phyloP scores from a whole-genome alignment of 2,888 invertebrate species.

The Caenorhabditis plicata region DNA sequence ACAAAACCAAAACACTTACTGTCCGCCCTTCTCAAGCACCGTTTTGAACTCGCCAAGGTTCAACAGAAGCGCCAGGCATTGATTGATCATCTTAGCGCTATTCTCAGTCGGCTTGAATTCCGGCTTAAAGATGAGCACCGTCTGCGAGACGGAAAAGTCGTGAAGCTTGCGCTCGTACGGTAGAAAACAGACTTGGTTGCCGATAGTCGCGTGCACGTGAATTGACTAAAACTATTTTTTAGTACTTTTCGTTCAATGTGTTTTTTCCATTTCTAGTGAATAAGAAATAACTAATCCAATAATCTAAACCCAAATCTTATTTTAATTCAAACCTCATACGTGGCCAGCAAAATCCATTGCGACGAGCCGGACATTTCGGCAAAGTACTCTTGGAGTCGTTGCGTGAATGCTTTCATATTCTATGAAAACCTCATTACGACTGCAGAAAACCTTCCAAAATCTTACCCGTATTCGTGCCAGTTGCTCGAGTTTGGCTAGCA shows the following conservation, averaged over 20 bases:
- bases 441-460: too few relatives aligned
- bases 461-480: constrained; percentile 10
- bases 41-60: constrained; percentile 12
- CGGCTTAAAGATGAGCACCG: constrained; percentile 9
- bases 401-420: constrained; percentile 1
- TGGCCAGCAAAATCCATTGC: neutral
- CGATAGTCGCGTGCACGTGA: constrained; percentile 9
- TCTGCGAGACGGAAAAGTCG: neutral
- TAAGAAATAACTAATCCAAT: too few relatives aligned
- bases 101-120: constrained; percentile 12
- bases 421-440: too few relatives aligned
- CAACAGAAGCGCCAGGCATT: constrained; percentile 17
- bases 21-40: constrained; percentile 19
- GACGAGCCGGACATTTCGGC: neutral
- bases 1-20: constrained; percentile 4
- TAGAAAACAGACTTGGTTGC: constrained; percentile 2
- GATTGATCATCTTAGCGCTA: constrained; percentile 15
- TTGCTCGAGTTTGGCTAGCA: constrained; percentile 41
- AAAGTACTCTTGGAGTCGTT: constrained; percentile 2
- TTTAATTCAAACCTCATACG: constrained; percentile 6
- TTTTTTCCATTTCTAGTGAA: too few relatives aligned
- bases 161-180: constrained; percentile 8
- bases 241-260: too few relatives aligned
- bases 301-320: too few relatives aligned
- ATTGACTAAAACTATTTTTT: constrained; percentile 3